These are phyloP conservation scores for Brenthis daphne DNA, from an alignment of 2,888 invertebrate genomes.

Conservation along the genomic window DNA sequence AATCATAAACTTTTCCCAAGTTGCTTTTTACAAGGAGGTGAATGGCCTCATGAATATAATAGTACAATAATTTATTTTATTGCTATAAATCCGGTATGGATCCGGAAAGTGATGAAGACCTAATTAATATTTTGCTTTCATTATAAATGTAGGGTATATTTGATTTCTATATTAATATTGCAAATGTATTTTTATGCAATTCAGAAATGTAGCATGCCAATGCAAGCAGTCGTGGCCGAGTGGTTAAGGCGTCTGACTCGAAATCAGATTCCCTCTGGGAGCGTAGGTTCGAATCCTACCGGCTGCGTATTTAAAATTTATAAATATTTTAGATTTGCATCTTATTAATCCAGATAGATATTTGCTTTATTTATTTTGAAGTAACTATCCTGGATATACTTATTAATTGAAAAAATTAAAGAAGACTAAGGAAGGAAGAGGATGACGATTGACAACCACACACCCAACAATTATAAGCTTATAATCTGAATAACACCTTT, in stretches of 20 bases:
- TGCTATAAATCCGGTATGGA: background rate
- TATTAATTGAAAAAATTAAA: no score
- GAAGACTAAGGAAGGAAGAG: background rate
- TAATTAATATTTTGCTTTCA: background rate
- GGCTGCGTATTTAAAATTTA: conserved; percentile 48
- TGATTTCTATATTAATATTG: no score
- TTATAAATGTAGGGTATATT: no score
- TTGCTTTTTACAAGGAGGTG: conserved; percentile 6
- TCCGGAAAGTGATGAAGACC: background rate
- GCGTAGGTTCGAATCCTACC: conserved; percentile 95
- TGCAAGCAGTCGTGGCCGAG: conserved; percentile 85
- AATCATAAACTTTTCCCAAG: background rate
- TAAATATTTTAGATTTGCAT: background rate
- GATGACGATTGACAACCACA: no score
- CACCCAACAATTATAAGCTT: no score
- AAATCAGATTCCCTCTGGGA: conserved; percentile 93
- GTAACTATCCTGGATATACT: no score
- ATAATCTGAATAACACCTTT: no score
- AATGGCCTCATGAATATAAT: conserved; percentile 10
- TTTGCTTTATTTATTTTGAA: no score
- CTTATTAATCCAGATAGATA: background rate
- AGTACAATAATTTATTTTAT: conserved; percentile 3
- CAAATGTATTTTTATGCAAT: background rate
- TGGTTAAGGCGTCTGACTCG: conserved; percentile 88
- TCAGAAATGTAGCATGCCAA: background rate